A percentile compares a stretch with the other conserved stretches of the same genome.
phyloP scores from a whole-genome alignment of 2,888 invertebrate species.

The Cheilosia variabilis region DNA sequence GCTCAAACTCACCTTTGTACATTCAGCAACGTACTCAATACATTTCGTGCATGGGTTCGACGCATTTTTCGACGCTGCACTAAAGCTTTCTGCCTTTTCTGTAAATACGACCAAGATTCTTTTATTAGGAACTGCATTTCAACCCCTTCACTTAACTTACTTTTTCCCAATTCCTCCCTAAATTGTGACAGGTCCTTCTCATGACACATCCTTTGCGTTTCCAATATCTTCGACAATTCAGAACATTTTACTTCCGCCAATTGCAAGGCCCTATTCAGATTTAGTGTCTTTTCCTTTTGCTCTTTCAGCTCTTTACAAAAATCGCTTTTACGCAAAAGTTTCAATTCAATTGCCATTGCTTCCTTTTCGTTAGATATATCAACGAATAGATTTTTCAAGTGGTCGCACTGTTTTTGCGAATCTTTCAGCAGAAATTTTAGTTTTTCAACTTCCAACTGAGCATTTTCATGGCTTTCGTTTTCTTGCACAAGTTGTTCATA shows the following conservation, averaged over 20 bases:
- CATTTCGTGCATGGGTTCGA: constrained; percentile 80
- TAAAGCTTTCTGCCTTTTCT: constrained; percentile 76
- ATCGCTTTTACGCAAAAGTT: constrained; percentile 85
- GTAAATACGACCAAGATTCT: neutral
- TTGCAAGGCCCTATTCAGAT: constrained; percentile 84
- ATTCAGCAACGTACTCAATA: constrained; percentile 79
- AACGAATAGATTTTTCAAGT: constrained; percentile 85
- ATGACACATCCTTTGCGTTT: constrained; percentile 84
- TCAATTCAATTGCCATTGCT: constrained; percentile 85
- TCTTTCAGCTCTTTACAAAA: constrained; percentile 84
- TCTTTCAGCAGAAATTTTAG: constrained; percentile 85
- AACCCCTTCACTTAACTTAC: constrained; percentile 45
- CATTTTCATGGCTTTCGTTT: constrained; percentile 77
- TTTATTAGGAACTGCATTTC: neutral
- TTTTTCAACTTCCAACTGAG: constrained; percentile 84
- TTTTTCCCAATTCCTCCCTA: constrained; percentile 79
- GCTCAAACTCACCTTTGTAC: constrained; percentile 79
- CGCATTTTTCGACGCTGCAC: constrained; percentile 64
- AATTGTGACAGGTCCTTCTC: constrained; percentile 80
- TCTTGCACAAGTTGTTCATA: constrained; percentile 79
- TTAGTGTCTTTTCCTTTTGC: constrained; percentile 85
- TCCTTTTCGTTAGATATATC: constrained; percentile 87
- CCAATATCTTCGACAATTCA: constrained; percentile 84
- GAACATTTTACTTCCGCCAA: constrained; percentile 81
- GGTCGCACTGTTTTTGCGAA: constrained; percentile 85